These are phyloP conservation scores for Lepeophtheirus salmonis DNA, from an alignment of 1,140 invertebrate genomes.

Conservation along the genomic window DNA sequence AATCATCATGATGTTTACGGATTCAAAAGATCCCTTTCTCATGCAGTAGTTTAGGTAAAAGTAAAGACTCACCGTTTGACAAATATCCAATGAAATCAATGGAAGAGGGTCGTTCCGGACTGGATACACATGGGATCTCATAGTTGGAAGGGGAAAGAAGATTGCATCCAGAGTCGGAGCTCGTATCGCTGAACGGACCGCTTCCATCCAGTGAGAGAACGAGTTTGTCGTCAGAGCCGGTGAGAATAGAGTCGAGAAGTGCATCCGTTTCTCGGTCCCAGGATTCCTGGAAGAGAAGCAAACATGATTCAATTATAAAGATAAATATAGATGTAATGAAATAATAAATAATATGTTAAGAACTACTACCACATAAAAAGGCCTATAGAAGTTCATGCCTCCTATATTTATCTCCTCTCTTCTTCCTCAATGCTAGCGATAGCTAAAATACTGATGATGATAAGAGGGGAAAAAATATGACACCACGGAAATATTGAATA, in stretches of 20 bases:
- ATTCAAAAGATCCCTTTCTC: no score
- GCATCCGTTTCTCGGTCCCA: conserved; percentile 14
- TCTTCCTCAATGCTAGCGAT: no score
- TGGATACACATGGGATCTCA: background rate
- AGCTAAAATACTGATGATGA: no score
- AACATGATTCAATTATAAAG: no score
- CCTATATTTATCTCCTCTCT: no score
- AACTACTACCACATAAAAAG: no score
- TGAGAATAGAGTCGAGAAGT: conserved; percentile 15
- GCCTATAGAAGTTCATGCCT: no score
- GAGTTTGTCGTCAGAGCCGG: conserved; percentile 4
- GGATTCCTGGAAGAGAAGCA: background rate
- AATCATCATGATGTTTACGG: no score
- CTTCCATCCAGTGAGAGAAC: background rate
- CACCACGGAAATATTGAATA: no score
- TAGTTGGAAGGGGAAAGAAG: background rate
- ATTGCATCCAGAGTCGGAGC: conserved; percentile 18
- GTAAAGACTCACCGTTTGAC: background rate
- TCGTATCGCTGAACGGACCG: conserved; percentile 12
- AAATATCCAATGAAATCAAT: background rate
- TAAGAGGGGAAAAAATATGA: no score
- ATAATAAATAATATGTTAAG: no score
- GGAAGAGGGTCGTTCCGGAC: background rate
- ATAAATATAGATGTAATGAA: no score
- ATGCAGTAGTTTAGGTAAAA: background rate